These are phyloP conservation scores for Pterocles burchelli DNA, from an alignment of 2,113 vertebrate genomes.

Conservation along the genomic window DNA sequence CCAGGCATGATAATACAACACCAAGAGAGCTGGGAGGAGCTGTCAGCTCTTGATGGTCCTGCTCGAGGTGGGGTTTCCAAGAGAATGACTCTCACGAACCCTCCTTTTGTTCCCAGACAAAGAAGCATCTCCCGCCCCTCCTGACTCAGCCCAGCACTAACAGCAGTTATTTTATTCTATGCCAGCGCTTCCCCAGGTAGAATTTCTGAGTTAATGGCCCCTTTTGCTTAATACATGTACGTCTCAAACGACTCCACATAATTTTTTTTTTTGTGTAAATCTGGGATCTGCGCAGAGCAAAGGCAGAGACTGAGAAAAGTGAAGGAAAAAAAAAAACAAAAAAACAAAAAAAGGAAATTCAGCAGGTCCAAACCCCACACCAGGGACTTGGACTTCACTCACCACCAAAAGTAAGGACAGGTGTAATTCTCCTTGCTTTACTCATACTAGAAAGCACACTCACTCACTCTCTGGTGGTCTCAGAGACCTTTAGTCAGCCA, in stretches of 20 bases:
- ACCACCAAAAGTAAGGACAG: background rate
- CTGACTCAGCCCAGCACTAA: background rate
- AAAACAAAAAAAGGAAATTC: background rate
- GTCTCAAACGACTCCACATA: fast-evolving
- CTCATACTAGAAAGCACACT: background rate
- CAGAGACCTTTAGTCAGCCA: background rate
- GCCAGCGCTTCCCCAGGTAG: background rate
- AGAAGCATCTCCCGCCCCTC: background rate
- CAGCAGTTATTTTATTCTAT: background rate
- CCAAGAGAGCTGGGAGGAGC: background rate
- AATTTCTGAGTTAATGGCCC: background rate
- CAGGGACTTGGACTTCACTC: background rate
- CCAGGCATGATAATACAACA: no score
- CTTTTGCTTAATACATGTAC: background rate
- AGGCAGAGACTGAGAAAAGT: background rate
- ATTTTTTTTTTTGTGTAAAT: background rate
- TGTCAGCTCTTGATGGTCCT: background rate
- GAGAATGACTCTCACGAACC: background rate
- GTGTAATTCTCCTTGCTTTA: background rate
- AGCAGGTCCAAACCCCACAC: background rate
- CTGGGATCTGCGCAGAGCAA: no score
- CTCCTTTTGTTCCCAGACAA: background rate
- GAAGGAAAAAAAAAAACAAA: background rate
- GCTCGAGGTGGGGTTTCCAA: background rate
- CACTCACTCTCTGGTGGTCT: background rate